phyloP scores from a whole-genome alignment of 2,888 invertebrate species.

The Euplexia lucipara region DNA sequence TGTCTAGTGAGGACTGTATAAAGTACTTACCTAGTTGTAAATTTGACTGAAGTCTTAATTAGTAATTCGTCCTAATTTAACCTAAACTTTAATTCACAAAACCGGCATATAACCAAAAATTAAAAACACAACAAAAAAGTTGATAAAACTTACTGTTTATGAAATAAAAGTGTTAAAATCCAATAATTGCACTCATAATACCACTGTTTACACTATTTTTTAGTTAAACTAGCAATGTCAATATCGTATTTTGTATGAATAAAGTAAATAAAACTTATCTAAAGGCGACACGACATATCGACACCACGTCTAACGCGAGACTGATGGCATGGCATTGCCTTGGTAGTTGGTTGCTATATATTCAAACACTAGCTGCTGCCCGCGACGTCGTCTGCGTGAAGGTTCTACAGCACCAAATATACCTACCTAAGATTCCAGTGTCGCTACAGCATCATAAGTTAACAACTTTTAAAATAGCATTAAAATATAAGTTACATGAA shows the following conservation, averaged over 20 bases:
- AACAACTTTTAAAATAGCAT: no score
- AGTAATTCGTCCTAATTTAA: no score
- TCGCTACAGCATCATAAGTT: no score
- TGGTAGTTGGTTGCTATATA: no score
- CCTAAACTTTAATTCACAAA: slow-evolving; percentile 11
- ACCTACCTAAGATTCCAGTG: no score
- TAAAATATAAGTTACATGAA: no score
- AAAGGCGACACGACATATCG: slow-evolving; percentile 12
- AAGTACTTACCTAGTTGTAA: background rate
- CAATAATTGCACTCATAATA: slow-evolving; percentile 49
- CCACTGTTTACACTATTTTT: slow-evolving; percentile 35
- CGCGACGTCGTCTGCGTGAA: no score
- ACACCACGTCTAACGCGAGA: slow-evolving; percentile 21
- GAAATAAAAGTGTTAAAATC: slow-evolving; percentile 34
- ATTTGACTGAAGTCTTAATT: no score
- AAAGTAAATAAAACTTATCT: slow-evolving; percentile 42
- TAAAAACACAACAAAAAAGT: background rate
- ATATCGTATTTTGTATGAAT: slow-evolving; percentile 12
- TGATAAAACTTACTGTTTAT: slow-evolving; percentile 27
- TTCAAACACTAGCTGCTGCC: no score
- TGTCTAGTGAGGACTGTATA: background rate
- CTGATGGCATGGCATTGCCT: background rate
- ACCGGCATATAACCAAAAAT: slow-evolving; percentile 8
- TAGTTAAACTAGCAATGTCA: slow-evolving; percentile 12
- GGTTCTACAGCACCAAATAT: no score